Evolutionary conservation across 2,888 invertebrate genomes (phyloP).

Genomic region (Clivina fossor): DNA sequence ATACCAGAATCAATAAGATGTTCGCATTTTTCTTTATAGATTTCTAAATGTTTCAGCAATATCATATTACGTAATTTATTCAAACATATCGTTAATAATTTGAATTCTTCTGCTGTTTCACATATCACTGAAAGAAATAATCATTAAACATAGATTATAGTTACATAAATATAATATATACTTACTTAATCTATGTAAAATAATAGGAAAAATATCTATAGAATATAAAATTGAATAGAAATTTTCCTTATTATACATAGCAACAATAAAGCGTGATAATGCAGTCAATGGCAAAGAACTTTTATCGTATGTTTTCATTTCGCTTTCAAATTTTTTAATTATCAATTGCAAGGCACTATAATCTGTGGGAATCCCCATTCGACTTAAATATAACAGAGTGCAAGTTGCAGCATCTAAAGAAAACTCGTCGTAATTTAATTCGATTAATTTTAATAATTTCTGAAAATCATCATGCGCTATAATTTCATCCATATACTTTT

Average conservation of each 20-base stretch:
- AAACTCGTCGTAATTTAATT: constrained; percentile 46
- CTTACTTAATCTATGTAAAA: constrained; percentile 50
- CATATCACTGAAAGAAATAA: constrained; percentile 47
- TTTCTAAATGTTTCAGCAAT: constrained; percentile 47
- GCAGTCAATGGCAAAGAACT: constrained; percentile 48
- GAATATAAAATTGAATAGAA: constrained; percentile 52
- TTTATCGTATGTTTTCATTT: constrained; percentile 45
- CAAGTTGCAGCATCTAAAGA: constrained; percentile 52
- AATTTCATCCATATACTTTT: constrained; percentile 46
- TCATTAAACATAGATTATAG: neutral
- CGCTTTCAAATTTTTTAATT: constrained; percentile 43
- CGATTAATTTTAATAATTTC: constrained; percentile 45
- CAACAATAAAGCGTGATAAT: constrained; percentile 53
- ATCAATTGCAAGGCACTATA: constrained; percentile 49
- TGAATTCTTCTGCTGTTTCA: constrained; percentile 50
- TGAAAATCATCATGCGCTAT: constrained; percentile 46
- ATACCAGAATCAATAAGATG: constrained; percentile 47
- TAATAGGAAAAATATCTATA: constrained; percentile 50
- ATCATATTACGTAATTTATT: constrained; percentile 52
- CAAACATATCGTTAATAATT: constrained; percentile 55
- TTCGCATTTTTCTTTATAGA: constrained; percentile 50
- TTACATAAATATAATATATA: neutral
- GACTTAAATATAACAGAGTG: constrained; percentile 54
- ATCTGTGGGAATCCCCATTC: constrained; percentile 52
- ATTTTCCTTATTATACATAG: constrained; percentile 50